Conservation (phyloP, 23 tunicate genomes). For the Halocynthia roretzi region DNA sequence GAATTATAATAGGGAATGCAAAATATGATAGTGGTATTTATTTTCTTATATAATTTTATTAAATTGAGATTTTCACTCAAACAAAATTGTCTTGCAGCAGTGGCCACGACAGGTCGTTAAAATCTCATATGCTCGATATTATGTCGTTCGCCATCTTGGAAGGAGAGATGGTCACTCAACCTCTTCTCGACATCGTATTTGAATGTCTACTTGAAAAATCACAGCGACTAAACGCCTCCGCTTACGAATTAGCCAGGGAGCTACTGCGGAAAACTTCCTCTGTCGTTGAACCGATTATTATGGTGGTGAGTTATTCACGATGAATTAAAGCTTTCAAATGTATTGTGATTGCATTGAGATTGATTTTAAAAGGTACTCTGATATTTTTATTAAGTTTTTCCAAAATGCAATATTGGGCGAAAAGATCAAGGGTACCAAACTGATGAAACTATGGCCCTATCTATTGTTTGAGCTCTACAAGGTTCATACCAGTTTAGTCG, state of each 20-base stretch:
- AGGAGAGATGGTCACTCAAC: constrained; percentile 40
- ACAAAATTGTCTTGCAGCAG: constrained; percentile 23
- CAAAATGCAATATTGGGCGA: constrained; percentile 54
- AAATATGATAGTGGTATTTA: no score
- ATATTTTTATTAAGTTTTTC: constrained; percentile 47
- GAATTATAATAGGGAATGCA: no score
- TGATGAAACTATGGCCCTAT: constrained; percentile 52
- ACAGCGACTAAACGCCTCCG: constrained; percentile 74
- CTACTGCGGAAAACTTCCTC: constrained; percentile 46
- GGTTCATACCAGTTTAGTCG: constrained; percentile 47
- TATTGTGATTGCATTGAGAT: no score
- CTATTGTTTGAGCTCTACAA: constrained; percentile 60
- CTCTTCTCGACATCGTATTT: constrained; percentile 57
- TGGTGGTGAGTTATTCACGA: constrained; percentile 33
- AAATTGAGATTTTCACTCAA: no score
- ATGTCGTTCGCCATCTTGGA: constrained; percentile 80
- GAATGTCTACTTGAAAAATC: constrained; percentile 74
- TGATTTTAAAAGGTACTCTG: not conserved
- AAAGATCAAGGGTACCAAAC: constrained; percentile 24
- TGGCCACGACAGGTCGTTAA: constrained; percentile 65
- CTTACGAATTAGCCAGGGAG: constrained; percentile 71
- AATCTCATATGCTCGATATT: constrained; percentile 67
- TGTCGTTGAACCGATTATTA: constrained; percentile 40
- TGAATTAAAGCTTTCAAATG: not conserved
- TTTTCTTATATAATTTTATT: no score